Base-by-base conservation (phyloP, 2,797 vertebrate species). In the Myripristis jacobus region DNA sequence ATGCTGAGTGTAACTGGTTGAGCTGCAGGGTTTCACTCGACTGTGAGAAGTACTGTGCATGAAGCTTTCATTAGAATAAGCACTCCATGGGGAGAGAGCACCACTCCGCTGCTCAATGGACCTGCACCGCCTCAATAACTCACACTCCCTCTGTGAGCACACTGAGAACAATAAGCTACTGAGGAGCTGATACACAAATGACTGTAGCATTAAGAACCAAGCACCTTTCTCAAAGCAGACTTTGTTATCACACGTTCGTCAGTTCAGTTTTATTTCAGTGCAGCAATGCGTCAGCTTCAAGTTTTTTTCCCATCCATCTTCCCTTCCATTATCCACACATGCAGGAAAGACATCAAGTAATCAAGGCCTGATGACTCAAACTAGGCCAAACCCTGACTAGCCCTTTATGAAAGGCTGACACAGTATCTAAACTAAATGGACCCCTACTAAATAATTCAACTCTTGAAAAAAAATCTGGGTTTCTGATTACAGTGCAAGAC, bases 361-460 rank as follows among this genome's bases (percentile, higher is more conserved):
- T 88, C 66, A 79, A 71, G 72, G 79, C 79, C 77, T 88, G 74
- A 84, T n/a, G 71, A 80, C 74, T 85, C 77, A 76, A 81, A 75
- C 60, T 82, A 65, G 69, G 75, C 76, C 79, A 67, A 41, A 16
- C 70, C 59, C 51, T 43, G 62, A 69, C 79, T 66, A 52, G 67
- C 62, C 81, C 63, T 65, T 80, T n/a, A 62, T 63, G 68, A 90
- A 89, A 83, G 63, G 84, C 91, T 87, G 89, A 90, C 85, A 87
- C 85, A 84, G 84, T 83, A 82, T 80, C 77, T 85, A 78, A 86
- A 84, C 81, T 90, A 85, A 91, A 89, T 89, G 88, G 84, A 89
- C 76, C 70, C 31, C 48, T 72, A 73, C 79, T 92, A 82, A 92
- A 91, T 92, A 83, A 92, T 92, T 92, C 77, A 90, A 58, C 44